Evolutionary conservation across 92 coral and sea anemone species (phyloP), one percentile per base, ranked within the genome.

Genomic region (Scolanthus callimorphus): DNA sequence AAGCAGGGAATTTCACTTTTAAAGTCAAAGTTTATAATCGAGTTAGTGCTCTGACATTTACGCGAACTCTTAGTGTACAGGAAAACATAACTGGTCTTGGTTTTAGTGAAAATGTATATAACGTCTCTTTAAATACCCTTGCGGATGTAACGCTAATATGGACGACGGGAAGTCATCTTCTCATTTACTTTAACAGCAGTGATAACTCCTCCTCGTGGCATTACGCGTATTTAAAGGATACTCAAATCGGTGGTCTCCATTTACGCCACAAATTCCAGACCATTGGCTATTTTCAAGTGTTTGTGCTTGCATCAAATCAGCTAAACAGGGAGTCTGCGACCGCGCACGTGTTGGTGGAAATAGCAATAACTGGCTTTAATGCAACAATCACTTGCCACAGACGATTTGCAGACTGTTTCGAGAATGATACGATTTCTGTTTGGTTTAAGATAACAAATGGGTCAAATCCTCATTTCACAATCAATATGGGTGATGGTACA

Each of bases 361-460:
- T 60, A 29, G 60, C 86, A 2, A 51, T 80, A 11, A 26, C 31
- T 2, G 74, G 70, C 11, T 53, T 73, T 25, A 65, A 73, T 41
- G 64, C 53, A 1, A 63, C 67, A 1, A 27, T 80, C 17, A 49
- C 50, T 31, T 80, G 86, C 31, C 72, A 65, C 4, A 73, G 53
- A 38, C 37, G 45, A 34, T 80, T 71, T 46, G 70, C 62, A 17
- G 77, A 77, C 17, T 80, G 86, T 48, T 80, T 80, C 46, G 52
- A 65, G 51, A 51, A 31, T n/a, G 81, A 80, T 31, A 57, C 24
- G 3, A 27, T 80, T 27, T 19, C 56, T 2, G 34, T 79, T 39
- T 24, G 28, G 3, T 46, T 60, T 4, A 59, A 38, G 28, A 43
- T 72, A 15, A 59, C 54, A 8, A 71, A 79, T 45, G 85, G 85